A percentile compares a stretch with the other conserved stretches of the same genome.
phyloP scores from a whole-genome alignment of 2,797 vertebrate genomes.

The Lemur catta region DNA sequence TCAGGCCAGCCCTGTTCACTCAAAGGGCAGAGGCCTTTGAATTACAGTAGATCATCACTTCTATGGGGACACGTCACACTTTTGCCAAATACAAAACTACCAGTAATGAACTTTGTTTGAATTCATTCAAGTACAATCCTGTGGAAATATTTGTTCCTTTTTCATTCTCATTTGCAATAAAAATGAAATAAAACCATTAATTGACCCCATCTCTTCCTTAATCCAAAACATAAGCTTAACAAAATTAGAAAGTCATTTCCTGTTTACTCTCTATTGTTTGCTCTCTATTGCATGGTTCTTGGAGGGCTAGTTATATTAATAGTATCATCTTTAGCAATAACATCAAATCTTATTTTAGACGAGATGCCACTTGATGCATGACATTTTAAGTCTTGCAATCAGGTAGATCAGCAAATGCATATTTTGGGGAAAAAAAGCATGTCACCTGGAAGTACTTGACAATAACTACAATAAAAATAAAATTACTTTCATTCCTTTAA shows the following conservation, averaged over 20 bases:
- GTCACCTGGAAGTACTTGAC: not conserved
- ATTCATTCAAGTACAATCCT: not conserved
- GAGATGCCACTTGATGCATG: not conserved
- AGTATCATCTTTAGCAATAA: not conserved
- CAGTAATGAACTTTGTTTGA: not conserved
- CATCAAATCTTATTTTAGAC: not conserved
- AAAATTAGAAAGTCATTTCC: not conserved
- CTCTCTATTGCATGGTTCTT: not conserved
- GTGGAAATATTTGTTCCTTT: not conserved
- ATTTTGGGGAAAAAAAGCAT: not conserved
- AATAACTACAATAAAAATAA: slow-evolving; percentile 40
- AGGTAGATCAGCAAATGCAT: not conserved
- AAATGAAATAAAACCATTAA: slow-evolving; percentile 33
- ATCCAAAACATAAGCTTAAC: slow-evolving; percentile 22
- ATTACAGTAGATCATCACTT: not conserved
- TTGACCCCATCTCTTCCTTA: not conserved
- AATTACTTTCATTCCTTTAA: slow-evolving; percentile 10
- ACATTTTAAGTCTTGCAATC: not conserved
- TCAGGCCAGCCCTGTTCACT: not conserved
- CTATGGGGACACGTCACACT: not conserved
- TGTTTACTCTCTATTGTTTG: not conserved
- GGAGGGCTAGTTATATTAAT: not conserved
- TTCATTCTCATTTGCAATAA: slow-evolving; percentile 9
- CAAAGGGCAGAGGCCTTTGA: not conserved
- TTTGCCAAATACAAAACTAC: not conserved